Evolutionary conservation across 2,113 vertebrate genomes (phyloP).

Genomic region (Vulpes lagopus): DNA sequence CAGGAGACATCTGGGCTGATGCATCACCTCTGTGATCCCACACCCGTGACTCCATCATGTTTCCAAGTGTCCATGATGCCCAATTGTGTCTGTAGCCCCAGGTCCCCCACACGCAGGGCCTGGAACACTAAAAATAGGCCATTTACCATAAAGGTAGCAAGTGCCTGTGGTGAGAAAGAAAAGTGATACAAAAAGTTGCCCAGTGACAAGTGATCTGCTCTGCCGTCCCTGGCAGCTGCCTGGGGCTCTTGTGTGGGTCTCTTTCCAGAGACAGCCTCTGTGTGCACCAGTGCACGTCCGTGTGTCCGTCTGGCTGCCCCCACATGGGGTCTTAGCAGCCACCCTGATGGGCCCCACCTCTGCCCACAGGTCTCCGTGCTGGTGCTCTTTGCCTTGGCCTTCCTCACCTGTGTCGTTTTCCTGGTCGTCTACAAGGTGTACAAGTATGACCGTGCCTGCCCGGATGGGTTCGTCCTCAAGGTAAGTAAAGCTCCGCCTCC

Average conservation of each 20-base stretch:
- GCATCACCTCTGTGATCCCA: fast-evolving
- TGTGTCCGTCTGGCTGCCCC: fast-evolving
- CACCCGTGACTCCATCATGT: background rate
- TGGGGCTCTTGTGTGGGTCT: background rate
- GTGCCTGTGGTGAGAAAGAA: fast-evolving
- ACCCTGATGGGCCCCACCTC: background rate
- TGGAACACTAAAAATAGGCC: background rate
- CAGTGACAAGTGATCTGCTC: fast-evolving
- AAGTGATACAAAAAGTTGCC: fast-evolving
- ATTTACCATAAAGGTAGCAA: fast-evolving
- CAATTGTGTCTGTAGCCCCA: fast-evolving
- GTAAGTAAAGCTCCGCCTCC: constrained; percentile 88
- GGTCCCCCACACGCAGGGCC: background rate
- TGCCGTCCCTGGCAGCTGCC: background rate
- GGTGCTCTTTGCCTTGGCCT: constrained; percentile 96
- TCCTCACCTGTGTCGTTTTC: constrained; percentile 96
- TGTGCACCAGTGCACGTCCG: fast-evolving
- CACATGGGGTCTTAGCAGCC: fast-evolving
- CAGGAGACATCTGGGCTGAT: background rate
- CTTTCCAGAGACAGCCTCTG: background rate
- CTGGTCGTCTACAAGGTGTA: constrained; percentile 99
- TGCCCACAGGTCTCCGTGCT: constrained; percentile 93
- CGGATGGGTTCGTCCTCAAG: constrained; percentile 95
- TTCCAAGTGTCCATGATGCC: fast-evolving
- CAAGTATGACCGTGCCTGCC: constrained; percentile 97